Evolutionary conservation across 2,888 invertebrate species (phyloP), one percentile per base, ranked within the genome.

Genomic region (Oxyteleia sp.): DNA sequence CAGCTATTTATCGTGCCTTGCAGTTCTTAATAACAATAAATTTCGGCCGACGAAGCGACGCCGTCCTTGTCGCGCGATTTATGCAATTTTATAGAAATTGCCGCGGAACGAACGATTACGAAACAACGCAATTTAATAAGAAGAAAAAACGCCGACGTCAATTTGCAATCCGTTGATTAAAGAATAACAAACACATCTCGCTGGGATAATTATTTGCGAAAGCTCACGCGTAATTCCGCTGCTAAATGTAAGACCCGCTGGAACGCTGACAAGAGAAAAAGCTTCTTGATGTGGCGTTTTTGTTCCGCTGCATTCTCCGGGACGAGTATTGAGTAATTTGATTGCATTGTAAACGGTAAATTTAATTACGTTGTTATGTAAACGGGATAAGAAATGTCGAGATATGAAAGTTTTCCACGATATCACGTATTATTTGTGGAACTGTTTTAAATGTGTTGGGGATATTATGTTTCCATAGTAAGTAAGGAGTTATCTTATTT

Each of bases 21-120:
- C 53, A 18, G 35, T 32, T 61, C 63, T 26, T 32, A 74, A 74
- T 45, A 74, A 74, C 63, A 32, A 74, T 51, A 74, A 72, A 61
- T 72, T 72, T 55, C 5, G 15, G 10, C 38, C 49, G 47, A 13
- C 41, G 45, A 69, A 69, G 43, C 26, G 4, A n/a, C n/a, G 0
- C n/a, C 20, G 59, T 23, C 59, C 38, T 71, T 71, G 59, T 59
- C 16, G 47, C 4, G 5, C 8, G 49, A 71, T 59, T 71, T 49
- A 59, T 47, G 59, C 49, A 32, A 26, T 32, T 69, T 57, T 55
- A 45, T 57, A 47, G 45, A 57, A 69, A 69, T 57, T 57, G 43
- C 20, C n/a, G 18, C 32, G 23, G 41, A 66, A 69, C 41, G 41
- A 41, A 23, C 23, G 29, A 13, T 15, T 38, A 11, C 32, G 29